Conservation (phyloP, 2,797 vertebrate species). For the Esox lucius region DNA sequence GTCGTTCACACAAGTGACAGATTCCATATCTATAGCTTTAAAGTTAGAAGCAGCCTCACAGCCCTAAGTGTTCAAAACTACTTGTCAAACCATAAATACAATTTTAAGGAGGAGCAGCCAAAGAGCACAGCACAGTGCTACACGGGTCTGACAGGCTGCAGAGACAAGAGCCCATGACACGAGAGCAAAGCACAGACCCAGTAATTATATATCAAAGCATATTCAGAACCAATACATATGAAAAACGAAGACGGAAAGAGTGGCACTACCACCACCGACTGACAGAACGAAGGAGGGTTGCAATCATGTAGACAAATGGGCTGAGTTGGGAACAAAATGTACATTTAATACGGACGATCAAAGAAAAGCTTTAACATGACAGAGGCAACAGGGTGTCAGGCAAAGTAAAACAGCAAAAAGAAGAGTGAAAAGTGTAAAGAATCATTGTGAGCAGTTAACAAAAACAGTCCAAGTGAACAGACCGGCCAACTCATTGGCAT, state of each 20-base stretch:
- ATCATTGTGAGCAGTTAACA: not conserved
- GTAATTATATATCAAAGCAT: slow-evolving; percentile 70
- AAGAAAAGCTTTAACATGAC: not conserved
- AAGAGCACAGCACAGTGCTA: slow-evolving; percentile 19
- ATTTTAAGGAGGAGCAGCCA: slow-evolving; percentile 44
- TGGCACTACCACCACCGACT: slow-evolving; percentile 49
- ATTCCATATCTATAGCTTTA: not conserved
- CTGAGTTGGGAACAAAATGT: not conserved
- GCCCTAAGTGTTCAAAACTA: slow-evolving; percentile 19
- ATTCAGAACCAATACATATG: slow-evolving; percentile 62
- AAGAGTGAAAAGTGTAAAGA: slow-evolving; percentile 1
- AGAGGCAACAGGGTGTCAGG: not conserved
- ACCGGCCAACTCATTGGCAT: slow-evolving; percentile 29
- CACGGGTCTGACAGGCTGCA: slow-evolving; percentile 49
- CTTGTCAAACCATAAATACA: not conserved
- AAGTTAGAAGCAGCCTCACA: not conserved
- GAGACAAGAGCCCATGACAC: slow-evolving; percentile 60
- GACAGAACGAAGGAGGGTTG: slow-evolving; percentile 42
- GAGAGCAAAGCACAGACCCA: slow-evolving; percentile 65
- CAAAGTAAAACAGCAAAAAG: not conserved
- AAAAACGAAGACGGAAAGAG: slow-evolving; percentile 54
- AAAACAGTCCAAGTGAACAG: slow-evolving; percentile 17
- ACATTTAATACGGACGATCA: not conserved
- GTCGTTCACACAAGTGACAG: not conserved
- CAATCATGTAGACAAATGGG: slow-evolving; percentile 25